Percentiles rank a stretch among this genome's conserved stretches.
phyloP scores from a whole-genome alignment of 2,113 vertebrate species.

The Apus apus region DNA sequence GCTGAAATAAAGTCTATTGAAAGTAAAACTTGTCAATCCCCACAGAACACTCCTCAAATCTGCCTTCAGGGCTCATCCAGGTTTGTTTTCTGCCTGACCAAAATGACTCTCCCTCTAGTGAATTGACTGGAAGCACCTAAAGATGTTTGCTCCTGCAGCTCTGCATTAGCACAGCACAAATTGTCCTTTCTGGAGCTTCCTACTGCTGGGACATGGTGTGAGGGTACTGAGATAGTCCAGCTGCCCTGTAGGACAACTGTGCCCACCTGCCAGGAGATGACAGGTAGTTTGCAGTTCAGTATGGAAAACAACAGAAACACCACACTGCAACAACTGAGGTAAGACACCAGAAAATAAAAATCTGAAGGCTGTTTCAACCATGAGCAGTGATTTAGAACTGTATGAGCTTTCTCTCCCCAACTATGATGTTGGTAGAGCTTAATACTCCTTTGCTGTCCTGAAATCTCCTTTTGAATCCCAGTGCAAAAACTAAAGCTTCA shows the following conservation, averaged over 20 bases:
- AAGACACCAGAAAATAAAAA: neutral
- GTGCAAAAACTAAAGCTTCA: neutral
- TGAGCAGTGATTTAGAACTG: neutral
- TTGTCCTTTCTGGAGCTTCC: neutral
- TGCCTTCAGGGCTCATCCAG: neutral
- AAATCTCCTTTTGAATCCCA: neutral
- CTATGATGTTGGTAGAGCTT: fast-evolving
- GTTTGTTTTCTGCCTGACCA: neutral
- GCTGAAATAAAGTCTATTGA: neutral
- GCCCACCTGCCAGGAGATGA: neutral
- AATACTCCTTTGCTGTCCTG: neutral
- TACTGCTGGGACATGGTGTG: fast-evolving
- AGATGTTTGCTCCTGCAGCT: neutral
- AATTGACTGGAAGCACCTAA: neutral
- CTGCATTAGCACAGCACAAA: neutral
- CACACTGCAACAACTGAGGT: neutral
- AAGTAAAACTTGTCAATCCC: neutral
- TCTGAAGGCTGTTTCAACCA: neutral
- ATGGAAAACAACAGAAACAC: neutral
- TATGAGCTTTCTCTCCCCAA: neutral
- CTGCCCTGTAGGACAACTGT: neutral
- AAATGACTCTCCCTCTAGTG: neutral
- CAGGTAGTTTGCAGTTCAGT: neutral
- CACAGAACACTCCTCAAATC: fast-evolving
- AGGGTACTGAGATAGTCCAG: fast-evolving